Base-by-base conservation (phyloP, 2,797 vertebrate genomes). In the Cottoperca gobio region DNA sequence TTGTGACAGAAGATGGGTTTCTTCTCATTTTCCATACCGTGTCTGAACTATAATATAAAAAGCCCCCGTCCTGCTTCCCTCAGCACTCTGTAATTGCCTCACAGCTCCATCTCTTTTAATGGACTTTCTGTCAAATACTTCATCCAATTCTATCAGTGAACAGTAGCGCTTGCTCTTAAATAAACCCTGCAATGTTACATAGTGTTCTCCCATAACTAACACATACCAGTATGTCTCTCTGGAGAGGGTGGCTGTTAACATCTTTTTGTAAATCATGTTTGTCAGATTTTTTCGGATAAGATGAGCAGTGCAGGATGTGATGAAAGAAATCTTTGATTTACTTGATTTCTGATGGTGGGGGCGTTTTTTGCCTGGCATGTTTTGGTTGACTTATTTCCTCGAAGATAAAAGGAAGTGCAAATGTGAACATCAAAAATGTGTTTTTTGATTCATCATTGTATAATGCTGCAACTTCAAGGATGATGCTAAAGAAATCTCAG, bases 21-120 rank as follows among this genome's bases (percentile, higher is more conserved):
- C 87, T 89, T 80, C 82, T 91, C 85, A 91, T 91, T 92, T 89
- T 91, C 88, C 76, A 85, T 87, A 82, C 82, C 46, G 78, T 69
- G 88, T 89, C 88, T 86, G 80, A 90, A 86, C 82, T 88, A 88
- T 88, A 89, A 92, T 89, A 88, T 91, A 91, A 93, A 92, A 89
- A 87, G 83, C 63, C 71, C 59, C 72, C 54, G 52, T 90, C 79
- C 77, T 91, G 93, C 92, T 90, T 92, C 82, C 89, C 92, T 93
- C 93, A 93, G 91, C 93, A 92, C 85, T 93, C 81, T 86, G 90
- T 94, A 94, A 94, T 94, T 93, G 92, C 91, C 82, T 91, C 85
- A 81, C 82, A 91, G 88, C 91, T 93, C 88, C 89, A 90, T 94
- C 92, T 93, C 83, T 87, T 94, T 93, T 93, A 93, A 93, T 94